A percentile compares a stretch with the other conserved stretches of the same genome.
phyloP scores from a whole-genome alignment of 1,140 invertebrate species.

The Penaeus chinensis region DNA sequence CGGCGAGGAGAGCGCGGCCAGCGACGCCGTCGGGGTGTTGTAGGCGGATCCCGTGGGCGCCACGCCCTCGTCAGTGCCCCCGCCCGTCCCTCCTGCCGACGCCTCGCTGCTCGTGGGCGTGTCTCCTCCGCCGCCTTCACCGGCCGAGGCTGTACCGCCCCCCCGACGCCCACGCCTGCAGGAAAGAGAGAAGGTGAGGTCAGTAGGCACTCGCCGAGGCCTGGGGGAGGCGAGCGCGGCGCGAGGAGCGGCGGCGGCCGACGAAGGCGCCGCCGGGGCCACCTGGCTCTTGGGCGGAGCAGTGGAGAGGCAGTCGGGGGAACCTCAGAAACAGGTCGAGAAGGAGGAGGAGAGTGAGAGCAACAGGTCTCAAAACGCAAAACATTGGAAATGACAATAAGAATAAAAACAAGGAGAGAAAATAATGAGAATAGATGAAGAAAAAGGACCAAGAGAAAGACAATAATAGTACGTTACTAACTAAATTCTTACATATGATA shows the following conservation, averaged over 20 bases:
- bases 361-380: too few species aligned
- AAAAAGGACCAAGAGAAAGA: too few species aligned
- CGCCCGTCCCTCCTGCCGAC: conserved; percentile 38
- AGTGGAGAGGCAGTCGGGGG: too few species aligned
- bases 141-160: conserved; percentile 51
- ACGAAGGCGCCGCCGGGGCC: background rate
- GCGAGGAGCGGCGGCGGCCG: background rate
- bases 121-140: conserved; percentile 47
- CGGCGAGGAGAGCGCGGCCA: conserved; percentile 55
- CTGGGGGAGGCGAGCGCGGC: too few species aligned
- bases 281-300: background rate
- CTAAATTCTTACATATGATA: too few species aligned
- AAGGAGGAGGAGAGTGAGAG: too few species aligned
- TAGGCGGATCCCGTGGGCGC: conserved; percentile 42
- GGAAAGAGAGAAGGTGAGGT: background rate
- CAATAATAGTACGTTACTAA: too few species aligned
- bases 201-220: background rate
- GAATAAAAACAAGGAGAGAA: too few species aligned
- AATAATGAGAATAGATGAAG: too few species aligned
- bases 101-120: conserved; percentile 55
- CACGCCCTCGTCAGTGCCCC: conserved; percentile 44
- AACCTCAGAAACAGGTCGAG: too few species aligned
- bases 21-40: conserved; percentile 53
- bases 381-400: too few species aligned
- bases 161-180: conserved; percentile 50